phyloP scores from a whole-genome alignment of 2,113 vertebrate genomes.

The Neofelis nebulosa region DNA sequence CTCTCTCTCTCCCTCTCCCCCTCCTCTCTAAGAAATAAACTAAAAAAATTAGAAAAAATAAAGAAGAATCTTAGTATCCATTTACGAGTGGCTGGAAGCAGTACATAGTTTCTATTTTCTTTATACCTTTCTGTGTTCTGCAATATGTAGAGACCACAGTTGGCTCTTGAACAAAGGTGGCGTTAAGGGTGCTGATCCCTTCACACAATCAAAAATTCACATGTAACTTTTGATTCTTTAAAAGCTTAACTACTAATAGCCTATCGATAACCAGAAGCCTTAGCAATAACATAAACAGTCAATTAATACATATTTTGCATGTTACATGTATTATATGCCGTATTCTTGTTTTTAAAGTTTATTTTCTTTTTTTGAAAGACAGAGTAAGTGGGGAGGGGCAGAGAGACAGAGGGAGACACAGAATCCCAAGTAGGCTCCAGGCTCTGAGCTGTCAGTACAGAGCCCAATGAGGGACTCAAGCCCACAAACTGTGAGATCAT shows the following conservation, averaged over 20 bases:
- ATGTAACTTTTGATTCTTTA: background rate
- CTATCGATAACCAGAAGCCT: background rate
- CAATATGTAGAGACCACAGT: background rate
- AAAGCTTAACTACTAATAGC: background rate
- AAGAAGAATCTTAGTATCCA: background rate
- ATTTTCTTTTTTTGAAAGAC: no score
- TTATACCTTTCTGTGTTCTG: background rate
- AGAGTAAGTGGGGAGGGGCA: no score
- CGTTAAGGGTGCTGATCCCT: background rate
- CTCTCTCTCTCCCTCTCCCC: no score
- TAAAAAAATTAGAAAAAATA: no score
- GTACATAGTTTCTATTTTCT: background rate
- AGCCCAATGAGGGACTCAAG: no score
- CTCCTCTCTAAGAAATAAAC: no score
- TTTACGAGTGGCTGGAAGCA: background rate
- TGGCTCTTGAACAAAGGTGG: background rate
- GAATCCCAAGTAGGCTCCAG: no score
- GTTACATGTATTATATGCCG: background rate
- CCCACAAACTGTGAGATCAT: no score
- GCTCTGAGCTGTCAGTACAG: no score
- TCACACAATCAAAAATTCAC: background rate
- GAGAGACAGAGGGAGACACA: no score
- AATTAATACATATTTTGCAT: background rate
- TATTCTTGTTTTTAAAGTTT: no score
- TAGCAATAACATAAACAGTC: background rate